These are phyloP conservation scores for Wiebesia pumilae DNA, from an alignment of 1,140 invertebrate genomes.

Conservation along the genomic window DNA sequence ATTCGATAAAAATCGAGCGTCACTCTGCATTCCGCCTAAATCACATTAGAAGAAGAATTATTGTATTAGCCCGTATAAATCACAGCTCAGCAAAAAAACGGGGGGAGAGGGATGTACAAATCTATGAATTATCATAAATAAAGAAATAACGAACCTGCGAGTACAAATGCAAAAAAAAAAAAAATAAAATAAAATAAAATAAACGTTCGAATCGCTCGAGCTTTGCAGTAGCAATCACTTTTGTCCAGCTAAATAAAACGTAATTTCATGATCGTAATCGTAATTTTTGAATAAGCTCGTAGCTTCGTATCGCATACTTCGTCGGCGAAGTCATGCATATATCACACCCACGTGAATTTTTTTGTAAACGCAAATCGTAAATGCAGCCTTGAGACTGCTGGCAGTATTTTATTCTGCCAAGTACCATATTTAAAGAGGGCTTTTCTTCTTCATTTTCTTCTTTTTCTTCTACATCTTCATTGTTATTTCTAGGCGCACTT, in stretches of 20 bases:
- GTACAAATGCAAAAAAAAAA: not conserved
- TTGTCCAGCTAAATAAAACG: not conserved
- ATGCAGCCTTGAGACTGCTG: slow-evolving; percentile 28
- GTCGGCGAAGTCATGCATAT: not conserved
- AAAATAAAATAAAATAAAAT: no score
- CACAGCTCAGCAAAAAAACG: not conserved
- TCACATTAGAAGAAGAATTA: not conserved
- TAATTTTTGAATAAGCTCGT: no score
- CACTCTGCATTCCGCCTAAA: not conserved
- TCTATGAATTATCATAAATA: not conserved
- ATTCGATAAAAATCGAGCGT: not conserved
- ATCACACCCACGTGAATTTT: slow-evolving; percentile 18
- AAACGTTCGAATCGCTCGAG: slow-evolving; percentile 32
- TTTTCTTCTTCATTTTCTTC: not conserved
- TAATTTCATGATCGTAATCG: not conserved
- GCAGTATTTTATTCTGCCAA: slow-evolving; percentile 48
- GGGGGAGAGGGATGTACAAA: not conserved
- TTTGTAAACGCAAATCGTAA: not conserved
- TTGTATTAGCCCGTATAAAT: not conserved
- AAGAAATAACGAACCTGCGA: not conserved
- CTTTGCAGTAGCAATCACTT: not conserved
- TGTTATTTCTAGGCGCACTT: slow-evolving; percentile 31
- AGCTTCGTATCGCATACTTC: not conserved
- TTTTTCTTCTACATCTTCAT: not conserved
- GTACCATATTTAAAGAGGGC: not conserved